Evolutionary conservation across 2,113 vertebrate species (phyloP).

Genomic region (Alligator mississippiensis): DNA sequence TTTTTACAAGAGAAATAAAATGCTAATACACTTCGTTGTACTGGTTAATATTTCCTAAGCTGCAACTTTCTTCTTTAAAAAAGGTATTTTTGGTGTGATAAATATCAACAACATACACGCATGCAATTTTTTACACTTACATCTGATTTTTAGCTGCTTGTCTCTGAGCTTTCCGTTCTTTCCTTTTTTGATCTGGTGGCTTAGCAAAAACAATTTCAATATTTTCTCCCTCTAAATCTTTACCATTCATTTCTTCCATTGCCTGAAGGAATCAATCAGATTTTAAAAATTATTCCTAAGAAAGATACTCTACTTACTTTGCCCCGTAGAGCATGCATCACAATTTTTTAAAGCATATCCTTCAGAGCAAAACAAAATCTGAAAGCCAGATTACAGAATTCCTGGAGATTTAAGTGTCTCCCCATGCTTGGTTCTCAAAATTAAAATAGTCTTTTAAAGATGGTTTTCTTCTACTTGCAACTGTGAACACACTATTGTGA

Average conservation of each 20-base stretch:
- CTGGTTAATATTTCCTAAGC: neutral
- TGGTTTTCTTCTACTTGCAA: neutral
- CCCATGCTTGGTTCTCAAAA: constrained; percentile 25
- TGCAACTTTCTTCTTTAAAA: neutral
- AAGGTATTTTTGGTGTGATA: constrained; percentile 22
- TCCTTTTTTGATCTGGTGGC: constrained; percentile 97
- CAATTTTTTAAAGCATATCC: neutral
- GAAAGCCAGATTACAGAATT: neutral
- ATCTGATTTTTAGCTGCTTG: constrained; percentile 96
- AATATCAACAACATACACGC: neutral
- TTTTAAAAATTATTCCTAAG: constrained; percentile 61
- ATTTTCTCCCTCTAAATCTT: constrained; percentile 95
- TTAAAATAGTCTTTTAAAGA: neutral
- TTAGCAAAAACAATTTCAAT: constrained; percentile 99
- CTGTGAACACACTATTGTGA: neutral
- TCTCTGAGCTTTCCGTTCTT: constrained; percentile 97
- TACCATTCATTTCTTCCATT: constrained; percentile 97
- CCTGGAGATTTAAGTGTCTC: neutral
- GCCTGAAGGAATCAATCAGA: constrained; percentile 84
- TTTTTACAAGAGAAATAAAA: constrained; percentile 21
- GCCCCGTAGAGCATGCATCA: constrained; percentile 21
- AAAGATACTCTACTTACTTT: constrained; percentile 32
- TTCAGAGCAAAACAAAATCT: constrained; percentile 4
- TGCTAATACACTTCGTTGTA: neutral
- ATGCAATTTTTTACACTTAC: constrained; percentile 82